These are phyloP conservation scores for Junco hyemalis DNA, from an alignment of 2,113 vertebrate species.

Conservation along the genomic window DNA sequence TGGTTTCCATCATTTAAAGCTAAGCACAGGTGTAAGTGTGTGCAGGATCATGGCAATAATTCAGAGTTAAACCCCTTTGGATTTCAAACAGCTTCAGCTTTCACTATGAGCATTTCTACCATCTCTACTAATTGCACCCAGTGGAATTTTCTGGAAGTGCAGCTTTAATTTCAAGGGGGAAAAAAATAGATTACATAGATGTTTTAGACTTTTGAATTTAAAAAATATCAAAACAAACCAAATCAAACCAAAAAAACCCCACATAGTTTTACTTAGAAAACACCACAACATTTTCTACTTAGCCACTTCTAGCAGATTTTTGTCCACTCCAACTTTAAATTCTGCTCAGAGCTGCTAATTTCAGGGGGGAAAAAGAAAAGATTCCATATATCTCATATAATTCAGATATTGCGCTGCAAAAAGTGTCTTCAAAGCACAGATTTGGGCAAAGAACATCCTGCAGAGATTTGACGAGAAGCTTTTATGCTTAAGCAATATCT, in stretches of 20 bases:
- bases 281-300: not conserved
- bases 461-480: slow-evolving; percentile 37
- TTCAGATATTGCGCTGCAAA: not conserved
- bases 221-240: not conserved
- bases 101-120: not conserved
- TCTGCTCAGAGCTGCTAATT: not conserved
- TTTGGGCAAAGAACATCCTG: slow-evolving; percentile 1
- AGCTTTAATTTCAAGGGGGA: not conserved
- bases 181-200: not conserved
- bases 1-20: not conserved
- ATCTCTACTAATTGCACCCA: slow-evolving; percentile 20
- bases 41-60: not conserved
- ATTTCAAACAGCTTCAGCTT: slow-evolving; percentile 6
- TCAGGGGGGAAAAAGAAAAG: not conserved
- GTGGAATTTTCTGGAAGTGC: slow-evolving; percentile 17
- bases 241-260: not conserved
- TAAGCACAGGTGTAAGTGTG: not conserved
- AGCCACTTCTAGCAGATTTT: not conserved
- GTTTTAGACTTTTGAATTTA: not conserved
- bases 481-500: not conserved
- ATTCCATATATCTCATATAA: not conserved
- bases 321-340: not conserved
- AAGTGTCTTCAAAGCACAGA: not conserved
- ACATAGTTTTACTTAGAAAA: not conserved
- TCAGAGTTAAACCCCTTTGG: not conserved